Base-by-base conservation (phyloP, 2,888 invertebrate species). In the Polyploca ridens region DNA sequence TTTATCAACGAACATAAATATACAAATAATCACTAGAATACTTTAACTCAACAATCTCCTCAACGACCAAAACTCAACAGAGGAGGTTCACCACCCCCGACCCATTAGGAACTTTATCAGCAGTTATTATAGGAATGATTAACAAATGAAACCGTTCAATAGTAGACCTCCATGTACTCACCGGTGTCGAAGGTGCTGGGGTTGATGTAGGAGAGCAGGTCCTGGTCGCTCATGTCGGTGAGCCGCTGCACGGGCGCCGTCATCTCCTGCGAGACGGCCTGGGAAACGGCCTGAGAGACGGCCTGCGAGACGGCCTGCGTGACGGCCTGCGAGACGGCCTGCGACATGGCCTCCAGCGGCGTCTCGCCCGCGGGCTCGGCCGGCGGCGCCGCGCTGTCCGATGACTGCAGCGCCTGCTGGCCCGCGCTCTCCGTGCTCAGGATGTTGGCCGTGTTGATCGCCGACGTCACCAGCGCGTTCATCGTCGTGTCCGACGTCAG, bases 101-200 rank as follows among this genome's bases (percentile, higher is more conserved):
- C 41, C 7, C 2, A 54, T 54, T 54, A 4, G 1, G 16, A 46
- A 19, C 1, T 54, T 14, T 33, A 59, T 61, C 64, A 74, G 90
- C 90, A 89, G 89, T 89, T 85, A 78, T 78, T 87, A 89, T 82
- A 84, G 74, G 87, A 89, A 89, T 84, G 73, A 77, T 88, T 85
- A 88, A 87, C 78, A 85, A 79, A 84, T 79, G 80, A 73, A 65
- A 64, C 67, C 63, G 63, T 62, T 68, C 65, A 67, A 68, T 83
- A 88, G 74, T 84, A 86, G 59, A 81, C 71, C 68, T 87, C 86
- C 84, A 88, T 83, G 79, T 86, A 93, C 95, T 94, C 94, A 96
- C 96, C 96, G 95, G 96, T 97, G 91, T 98, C 98, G 88, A 98
- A 98, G 88, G 97, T 97, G 94, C 96, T 97, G 63, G 98, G 97